Percentiles rank a stretch among this genome's conserved stretches.
These are phyloP conservation scores for Lagenorhynchus albirostris DNA, from an alignment of 2,113 vertebrate species.

Conservation along the genomic window DNA sequence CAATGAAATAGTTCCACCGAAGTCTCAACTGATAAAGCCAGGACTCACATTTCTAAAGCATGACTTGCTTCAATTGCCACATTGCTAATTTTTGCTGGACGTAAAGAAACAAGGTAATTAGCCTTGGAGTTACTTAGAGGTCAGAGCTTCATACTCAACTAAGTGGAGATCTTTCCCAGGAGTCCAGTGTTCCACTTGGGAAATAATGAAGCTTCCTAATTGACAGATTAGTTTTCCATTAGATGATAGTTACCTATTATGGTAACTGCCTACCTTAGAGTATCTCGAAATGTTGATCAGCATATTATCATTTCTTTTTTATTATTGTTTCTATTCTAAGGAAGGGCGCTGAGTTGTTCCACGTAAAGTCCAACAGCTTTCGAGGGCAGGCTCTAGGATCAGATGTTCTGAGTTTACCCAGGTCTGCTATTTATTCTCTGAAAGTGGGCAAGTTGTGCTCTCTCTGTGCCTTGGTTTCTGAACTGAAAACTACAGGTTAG, in stretches of 20 bases:
- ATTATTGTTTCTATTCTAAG: not conserved
- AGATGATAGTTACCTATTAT: conserved; percentile 5
- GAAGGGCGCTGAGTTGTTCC: not conserved
- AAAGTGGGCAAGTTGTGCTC: not conserved
- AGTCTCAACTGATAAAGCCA: not conserved
- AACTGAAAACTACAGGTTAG: not conserved
- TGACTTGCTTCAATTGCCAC: not conserved
- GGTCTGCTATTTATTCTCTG: not conserved
- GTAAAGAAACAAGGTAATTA: not conserved
- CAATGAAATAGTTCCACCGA: not conserved
- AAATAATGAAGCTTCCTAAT: conserved; percentile 27
- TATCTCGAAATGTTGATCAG: not conserved
- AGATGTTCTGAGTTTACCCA: not conserved
- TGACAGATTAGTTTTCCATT: conserved; percentile 29
- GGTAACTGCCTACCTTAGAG: not conserved
- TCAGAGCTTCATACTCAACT: not conserved
- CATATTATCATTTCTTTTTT: not conserved
- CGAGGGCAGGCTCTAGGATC: not conserved
- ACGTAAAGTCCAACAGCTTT: not conserved
- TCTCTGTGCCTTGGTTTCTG: not conserved
- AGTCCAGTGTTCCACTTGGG: not conserved
- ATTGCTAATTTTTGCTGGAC: not conserved
- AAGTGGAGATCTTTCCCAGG: not conserved
- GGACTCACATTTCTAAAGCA: not conserved
- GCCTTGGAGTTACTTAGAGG: not conserved